These are phyloP conservation scores for Squalus acanthias DNA, from an alignment of 2,797 vertebrate species.

Conservation along the genomic window DNA sequence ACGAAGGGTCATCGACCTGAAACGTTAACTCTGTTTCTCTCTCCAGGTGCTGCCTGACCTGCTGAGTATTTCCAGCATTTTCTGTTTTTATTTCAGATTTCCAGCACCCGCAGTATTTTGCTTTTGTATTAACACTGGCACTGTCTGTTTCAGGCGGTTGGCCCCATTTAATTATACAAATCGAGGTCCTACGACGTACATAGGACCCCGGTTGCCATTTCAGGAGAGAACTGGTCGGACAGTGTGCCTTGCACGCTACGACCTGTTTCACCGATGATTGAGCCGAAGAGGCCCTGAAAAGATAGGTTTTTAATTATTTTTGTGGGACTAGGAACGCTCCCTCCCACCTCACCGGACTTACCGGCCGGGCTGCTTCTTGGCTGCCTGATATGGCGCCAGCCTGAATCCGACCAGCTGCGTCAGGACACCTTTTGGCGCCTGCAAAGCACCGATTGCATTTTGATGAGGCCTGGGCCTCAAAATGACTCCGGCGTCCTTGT, in stretches of 20 bases:
- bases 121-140: too few relatives aligned
- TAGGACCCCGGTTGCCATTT: background rate
- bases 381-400: background rate
- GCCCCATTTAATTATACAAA: background rate
- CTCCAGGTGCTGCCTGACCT: too few relatives aligned
- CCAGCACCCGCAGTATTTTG: too few relatives aligned
- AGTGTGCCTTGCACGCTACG: background rate
- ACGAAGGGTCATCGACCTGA: too few relatives aligned
- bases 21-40: too few relatives aligned
- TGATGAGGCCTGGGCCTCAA: background rate
- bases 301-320: background rate
- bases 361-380: background rate
- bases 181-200: background rate
- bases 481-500: background rate
- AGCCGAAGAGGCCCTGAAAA: background rate
- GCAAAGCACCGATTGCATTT: background rate
- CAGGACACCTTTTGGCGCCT: background rate
- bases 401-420: background rate
- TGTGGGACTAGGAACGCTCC: background rate
- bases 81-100: too few relatives aligned
- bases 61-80: too few relatives aligned
- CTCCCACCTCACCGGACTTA: background rate
- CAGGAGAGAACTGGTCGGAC: background rate
- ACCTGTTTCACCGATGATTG: background rate
- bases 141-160: background rate